A percentile compares a stretch with the other conserved stretches of the same genome.
These are phyloP conservation scores for Syngnathus acus DNA, from an alignment of 2,797 vertebrate species.

Conservation along the genomic window DNA sequence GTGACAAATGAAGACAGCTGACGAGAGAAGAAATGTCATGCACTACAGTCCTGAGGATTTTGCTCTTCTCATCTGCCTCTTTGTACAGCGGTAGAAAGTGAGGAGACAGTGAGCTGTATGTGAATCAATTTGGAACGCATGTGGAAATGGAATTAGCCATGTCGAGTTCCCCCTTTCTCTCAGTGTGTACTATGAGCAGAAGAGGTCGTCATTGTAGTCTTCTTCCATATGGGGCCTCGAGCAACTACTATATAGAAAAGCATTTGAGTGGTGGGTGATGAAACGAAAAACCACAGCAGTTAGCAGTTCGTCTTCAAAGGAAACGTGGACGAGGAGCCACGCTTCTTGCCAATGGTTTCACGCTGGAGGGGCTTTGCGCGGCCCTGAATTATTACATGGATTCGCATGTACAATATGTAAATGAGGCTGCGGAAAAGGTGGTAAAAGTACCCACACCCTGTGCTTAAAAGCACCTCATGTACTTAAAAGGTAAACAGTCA, in stretches of 20 bases:
- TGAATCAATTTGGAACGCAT: constrained; percentile 67
- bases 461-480: background rate
- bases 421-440: constrained; percentile 35
- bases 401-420: constrained; percentile 49
- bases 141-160: constrained; percentile 69
- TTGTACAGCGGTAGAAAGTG: constrained; percentile 45
- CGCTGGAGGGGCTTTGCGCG: constrained; percentile 54
- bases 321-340: background rate
- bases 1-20: background rate
- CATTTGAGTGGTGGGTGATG: constrained; percentile 50
- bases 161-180: constrained; percentile 58
- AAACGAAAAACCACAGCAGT: constrained; percentile 61
- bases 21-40: background rate
- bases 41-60: constrained; percentile 9
- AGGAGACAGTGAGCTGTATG: constrained; percentile 58
- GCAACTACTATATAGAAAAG: constrained; percentile 54
- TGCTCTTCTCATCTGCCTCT: constrained; percentile 29
- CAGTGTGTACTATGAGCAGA: constrained; percentile 26
- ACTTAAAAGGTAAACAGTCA: too few relatives aligned
- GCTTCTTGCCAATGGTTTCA: constrained; percentile 16
- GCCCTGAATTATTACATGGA: constrained; percentile 54
- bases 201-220: constrained; percentile 16
- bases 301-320: constrained; percentile 59
- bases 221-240: constrained; percentile 31
- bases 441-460: constrained; percentile 8